Base-by-base conservation (phyloP, 2,888 invertebrate genomes). In the Nineta flava region DNA sequence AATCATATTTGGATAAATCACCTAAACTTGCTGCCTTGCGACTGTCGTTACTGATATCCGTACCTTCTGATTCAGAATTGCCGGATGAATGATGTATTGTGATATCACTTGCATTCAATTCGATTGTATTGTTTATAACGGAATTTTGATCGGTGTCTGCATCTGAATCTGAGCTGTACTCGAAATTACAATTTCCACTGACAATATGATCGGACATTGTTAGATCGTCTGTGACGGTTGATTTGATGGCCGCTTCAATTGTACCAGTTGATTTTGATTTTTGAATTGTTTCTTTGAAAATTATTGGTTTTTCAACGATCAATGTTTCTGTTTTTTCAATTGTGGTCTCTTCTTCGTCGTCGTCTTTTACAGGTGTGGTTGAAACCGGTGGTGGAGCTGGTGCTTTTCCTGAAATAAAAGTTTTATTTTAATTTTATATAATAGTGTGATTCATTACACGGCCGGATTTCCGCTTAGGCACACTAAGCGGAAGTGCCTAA, bases 1-100 rank as follows among this genome's bases (percentile, higher is more conserved):
- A 66, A 49, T 75, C 72, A 53, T 86, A 79, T 60, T 80, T 78
- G 0, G 85, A 84, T 47, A 87, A 66, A 64, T 87, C 87, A 1
- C 86, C 87, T 2, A 87, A 70, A 35, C 86, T 87, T 1, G 86
- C 82, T 2, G 87, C 85, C 67, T 82, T 83, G 15, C 86, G 68
- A 51, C 71, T 73, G 59, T 78, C 78, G 54, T 79, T 79, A 47
- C 78, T 76, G 1, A 65, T 66, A 53, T 74, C 75, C 50, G 69
- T 63, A 50, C 69, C 65, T 1, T 74, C 73, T 9, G 69, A 63
- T 55, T 75, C 70, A 50, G 76, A 76, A 43, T 72, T 67, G 43
- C 67, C 67, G 38, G 80, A 78, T 10, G 78, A 77, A 60, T 81
- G 81, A 59, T 84, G 83, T 40, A 83, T 78, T 4, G 83, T 83